A percentile compares a stretch with the other conserved stretches of the same genome.
phyloP scores from a whole-genome alignment of 1,140 invertebrate species.

The Eulimnadia texana region DNA sequence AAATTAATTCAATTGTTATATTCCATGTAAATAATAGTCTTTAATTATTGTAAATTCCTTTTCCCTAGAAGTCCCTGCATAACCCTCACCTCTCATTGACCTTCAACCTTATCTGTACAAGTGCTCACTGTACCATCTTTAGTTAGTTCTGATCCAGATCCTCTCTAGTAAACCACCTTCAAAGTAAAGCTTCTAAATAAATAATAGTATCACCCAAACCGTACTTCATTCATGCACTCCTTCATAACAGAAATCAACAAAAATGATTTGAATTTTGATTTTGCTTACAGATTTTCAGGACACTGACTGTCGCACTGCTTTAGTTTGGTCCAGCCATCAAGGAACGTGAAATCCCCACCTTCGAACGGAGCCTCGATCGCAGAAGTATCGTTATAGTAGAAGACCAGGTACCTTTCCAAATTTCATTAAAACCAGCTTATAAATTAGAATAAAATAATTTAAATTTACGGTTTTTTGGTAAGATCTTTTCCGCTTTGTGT shows the following conservation, averaged over 20 bases:
- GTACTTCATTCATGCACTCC: too few relatives aligned
- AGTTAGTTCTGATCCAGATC: too few relatives aligned
- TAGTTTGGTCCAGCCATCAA: neutral
- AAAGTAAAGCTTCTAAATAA: too few relatives aligned
- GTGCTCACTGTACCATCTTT: too few relatives aligned
- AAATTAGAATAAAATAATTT: neutral
- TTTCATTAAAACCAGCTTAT: neutral
- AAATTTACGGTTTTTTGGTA: conserved; percentile 20
- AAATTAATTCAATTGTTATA: neutral
- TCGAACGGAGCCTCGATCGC: neutral
- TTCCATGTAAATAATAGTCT: too few relatives aligned
- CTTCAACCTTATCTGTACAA: too few relatives aligned
- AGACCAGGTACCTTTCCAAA: neutral
- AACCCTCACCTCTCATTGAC: too few relatives aligned
- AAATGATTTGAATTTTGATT: conserved; percentile 16
- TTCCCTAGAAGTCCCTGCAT: too few relatives aligned
- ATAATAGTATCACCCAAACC: too few relatives aligned
- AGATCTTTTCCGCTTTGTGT: conserved; percentile 35
- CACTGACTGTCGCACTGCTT: conserved; percentile 36
- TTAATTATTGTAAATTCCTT: too few relatives aligned
- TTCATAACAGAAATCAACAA: too few relatives aligned
- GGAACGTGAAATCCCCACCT: neutral
- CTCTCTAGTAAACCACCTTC: too few relatives aligned
- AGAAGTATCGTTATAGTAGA: neutral
- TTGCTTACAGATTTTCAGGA: conserved; percentile 30